These are phyloP conservation scores for Pangasius mekongensis DNA, from an alignment of 2,797 vertebrate species.

Conservation along the genomic window DNA sequence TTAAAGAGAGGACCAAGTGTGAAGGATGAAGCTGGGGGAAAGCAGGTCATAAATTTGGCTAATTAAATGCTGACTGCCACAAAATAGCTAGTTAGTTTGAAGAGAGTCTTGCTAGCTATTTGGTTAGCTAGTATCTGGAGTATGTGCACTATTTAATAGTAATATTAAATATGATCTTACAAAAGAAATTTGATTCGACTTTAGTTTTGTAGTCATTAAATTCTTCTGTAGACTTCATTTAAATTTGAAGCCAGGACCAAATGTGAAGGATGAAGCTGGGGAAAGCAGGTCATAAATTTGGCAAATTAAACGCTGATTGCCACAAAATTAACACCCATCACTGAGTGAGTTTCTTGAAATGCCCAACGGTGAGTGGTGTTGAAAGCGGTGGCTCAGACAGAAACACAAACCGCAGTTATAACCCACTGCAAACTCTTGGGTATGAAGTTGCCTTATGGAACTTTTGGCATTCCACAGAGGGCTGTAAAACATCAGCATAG, in stretches of 20 bases:
- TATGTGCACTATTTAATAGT: neutral
- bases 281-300: constrained; percentile 6
- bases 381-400: constrained; percentile 17
- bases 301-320: constrained; percentile 4
- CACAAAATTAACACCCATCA: constrained; percentile 23
- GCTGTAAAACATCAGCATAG: constrained; percentile 22
- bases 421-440: constrained; percentile 5
- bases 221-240: neutral
- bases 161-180: neutral
- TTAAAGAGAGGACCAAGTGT: neutral
- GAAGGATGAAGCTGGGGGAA: neutral
- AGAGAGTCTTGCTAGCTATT: neutral
- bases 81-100: neutral
- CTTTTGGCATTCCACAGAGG: constrained; percentile 35
- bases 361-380: neutral
- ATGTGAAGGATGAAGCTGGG: neutral
- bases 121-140: neutral
- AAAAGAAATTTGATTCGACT: neutral
- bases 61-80: neutral
- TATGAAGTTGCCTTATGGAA: constrained; percentile 7
- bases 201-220: neutral
- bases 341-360: neutral
- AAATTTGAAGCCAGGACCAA: neutral
- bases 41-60: neutral
- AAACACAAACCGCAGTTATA: constrained; percentile 27